Evolutionary conservation across 2,888 invertebrate species (phyloP).

Genomic region (Lithosia quadra): DNA sequence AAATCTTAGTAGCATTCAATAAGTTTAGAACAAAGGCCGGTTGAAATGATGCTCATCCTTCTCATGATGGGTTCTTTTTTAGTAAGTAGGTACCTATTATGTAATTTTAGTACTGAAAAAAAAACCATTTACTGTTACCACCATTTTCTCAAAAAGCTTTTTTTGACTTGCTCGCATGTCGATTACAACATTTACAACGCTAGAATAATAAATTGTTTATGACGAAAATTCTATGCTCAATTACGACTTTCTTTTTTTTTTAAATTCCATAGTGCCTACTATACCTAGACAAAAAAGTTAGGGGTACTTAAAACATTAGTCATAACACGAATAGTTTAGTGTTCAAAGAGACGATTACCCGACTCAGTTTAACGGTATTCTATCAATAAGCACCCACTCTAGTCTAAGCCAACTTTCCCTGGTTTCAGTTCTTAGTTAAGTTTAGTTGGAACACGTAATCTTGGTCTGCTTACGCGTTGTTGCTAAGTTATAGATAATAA

Average conservation of each 20-base stretch:
- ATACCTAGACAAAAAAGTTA: conserved; percentile 5
- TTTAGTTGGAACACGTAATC: conserved; percentile 22
- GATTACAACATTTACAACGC: not conserved
- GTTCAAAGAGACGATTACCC: conserved; percentile 28
- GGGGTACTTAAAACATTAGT: conserved; percentile 28
- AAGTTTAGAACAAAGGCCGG: no score
- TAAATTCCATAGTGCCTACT: not conserved
- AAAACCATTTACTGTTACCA: no score
- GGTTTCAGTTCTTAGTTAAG: conserved; percentile 70
- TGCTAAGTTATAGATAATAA: not conserved
- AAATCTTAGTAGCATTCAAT: no score
- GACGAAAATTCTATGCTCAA: conserved; percentile 1
- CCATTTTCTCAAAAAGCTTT: not conserved
- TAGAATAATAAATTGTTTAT: not conserved
- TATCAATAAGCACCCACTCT: conserved; percentile 65
- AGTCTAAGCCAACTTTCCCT: conserved; percentile 75
- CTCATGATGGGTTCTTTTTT: no score
- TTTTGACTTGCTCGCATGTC: not conserved
- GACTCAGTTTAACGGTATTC: conserved; percentile 55
- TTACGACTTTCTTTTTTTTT: conserved; percentile 7
- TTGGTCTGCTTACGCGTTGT: conserved; percentile 55
- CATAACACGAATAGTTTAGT: conserved; percentile 28
- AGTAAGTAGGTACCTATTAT: no score
- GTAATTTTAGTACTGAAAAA: no score
- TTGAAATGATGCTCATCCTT: no score